Evolutionary conservation across 2,888 invertebrate genomes (phyloP), one percentile per base, ranked within the genome.

Genomic region (Hedya salicella): DNA sequence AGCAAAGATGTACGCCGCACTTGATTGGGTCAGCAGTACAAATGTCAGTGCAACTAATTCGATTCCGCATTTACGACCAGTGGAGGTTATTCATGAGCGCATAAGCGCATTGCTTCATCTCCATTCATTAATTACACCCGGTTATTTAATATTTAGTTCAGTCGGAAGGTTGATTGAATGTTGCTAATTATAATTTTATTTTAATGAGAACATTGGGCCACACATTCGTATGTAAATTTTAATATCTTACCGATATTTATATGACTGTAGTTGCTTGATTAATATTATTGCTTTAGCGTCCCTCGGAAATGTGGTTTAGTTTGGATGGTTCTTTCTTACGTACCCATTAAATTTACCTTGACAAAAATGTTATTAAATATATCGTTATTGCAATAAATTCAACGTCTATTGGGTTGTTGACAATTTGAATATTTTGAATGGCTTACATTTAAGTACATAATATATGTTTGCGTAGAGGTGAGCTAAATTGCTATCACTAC

Each of bases 61-160:
- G 32, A 66, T 66, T 66, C 66, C 66, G 61, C 19, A 40, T 54
- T 25, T 39, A 48, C 50, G 16, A 66, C 50, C 42, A 21, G 32
- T 57, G 11, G 42, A 32, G 19, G 9, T 40, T 53, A 61, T 61
- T 54, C 14, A 66, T 61, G 54, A 61, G 54, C 53, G 46, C 14
- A 66, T 61, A 48, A 61, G 54, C 53, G 46, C 19, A 25, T 66
- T 66, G 60, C 66, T 39, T 54, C 66, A 66, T 66, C 60, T 66
- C 53, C n/a, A 65, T 65, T 61, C n/a, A 65, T 65, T 61, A 53
- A 66, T 60, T 66, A 61, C 49, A 25, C 19, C 40, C 36, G 48
- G 21, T 60, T 21, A 30, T 48, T 54, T 39, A 40, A 39, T 32
- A 48, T 65, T 53, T 42, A 42, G 54, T 54, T 30, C 52, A 39